Base-by-base conservation (phyloP, 2,797 vertebrate genomes). In the Carduelis carduelis region DNA sequence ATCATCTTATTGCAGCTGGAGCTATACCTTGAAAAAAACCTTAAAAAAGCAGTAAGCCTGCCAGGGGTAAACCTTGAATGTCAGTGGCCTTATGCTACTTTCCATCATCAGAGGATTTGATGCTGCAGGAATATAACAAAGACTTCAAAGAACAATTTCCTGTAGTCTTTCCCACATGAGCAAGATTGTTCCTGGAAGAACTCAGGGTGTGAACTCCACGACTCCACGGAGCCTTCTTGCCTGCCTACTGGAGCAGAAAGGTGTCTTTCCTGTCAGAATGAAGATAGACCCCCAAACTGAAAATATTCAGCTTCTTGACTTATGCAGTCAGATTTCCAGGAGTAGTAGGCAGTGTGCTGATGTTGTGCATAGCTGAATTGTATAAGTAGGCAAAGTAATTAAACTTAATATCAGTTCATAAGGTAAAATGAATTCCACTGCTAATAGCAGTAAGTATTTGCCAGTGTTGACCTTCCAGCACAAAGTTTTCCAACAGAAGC, bases 201-300 rank as follows among this genome's bases (percentile, higher is more conserved):
- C 22, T 15, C 0, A 0, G 18, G 23, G 8, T 6, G 1, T 56
- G 41, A 86, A 35, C 19, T 27, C 71, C 2, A 2, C 4, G 22
- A 41, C 41, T 41, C 39, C 39, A 39, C 3, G 14, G 32, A 14
- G 13, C n/a, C 34, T 61, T 81, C 43, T 28, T 77, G 34, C n/a
- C 55, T 72, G 13, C 57, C 59, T 72, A 17, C 8, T 16, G 24
- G 17, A 83, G 41, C 6, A 75, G 44, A 78, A 88, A 68, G 24
- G 11, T 32, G 8, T 46, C 5, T 81, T 22, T 74, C 30, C 23
- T 57, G 19, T 55, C 35, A 52, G 47, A 65, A 69, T 47, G 37
- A 30, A 75, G 34, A 23, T 12, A 63, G 11, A 52, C 4, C 1
- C 11, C n/a, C 47, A 64, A 80, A 35, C 16, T n/a, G 64, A 80